These are phyloP conservation scores for Heliconius melpomene DNA, from an alignment of 1,140 invertebrate species.

Conservation along the genomic window DNA sequence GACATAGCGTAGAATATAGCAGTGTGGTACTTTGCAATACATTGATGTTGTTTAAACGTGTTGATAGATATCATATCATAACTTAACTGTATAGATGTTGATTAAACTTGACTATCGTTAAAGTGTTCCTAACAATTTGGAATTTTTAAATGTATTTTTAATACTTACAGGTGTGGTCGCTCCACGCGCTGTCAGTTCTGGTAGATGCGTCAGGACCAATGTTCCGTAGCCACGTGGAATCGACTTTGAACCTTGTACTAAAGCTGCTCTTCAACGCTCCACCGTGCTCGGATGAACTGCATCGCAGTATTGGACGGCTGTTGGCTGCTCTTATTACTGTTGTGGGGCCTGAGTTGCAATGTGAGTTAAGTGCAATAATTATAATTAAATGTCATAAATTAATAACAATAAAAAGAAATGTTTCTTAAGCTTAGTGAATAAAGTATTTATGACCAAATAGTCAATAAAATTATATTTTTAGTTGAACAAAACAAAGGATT, in stretches of 20 bases:
- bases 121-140: conserved; percentile 25
- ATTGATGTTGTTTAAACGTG: too few species aligned
- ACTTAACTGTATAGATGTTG: too few species aligned
- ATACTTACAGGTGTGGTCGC: conserved; percentile 92
- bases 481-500: too few species aligned
- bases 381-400: neutral
- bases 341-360: conserved; percentile 98
- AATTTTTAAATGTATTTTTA: too few species aligned
- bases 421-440: too few species aligned
- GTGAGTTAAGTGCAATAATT: conserved; percentile 60
- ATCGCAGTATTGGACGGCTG: conserved; percentile 95
- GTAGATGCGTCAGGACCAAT: conserved; percentile 99
- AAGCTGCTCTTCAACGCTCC: conserved; percentile 95
- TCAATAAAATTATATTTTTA: too few species aligned
- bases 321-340: conserved; percentile 97
- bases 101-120: too few species aligned
- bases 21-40: too few species aligned
- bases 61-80: too few species aligned
- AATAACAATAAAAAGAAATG: too few species aligned
- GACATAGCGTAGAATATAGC: too few species aligned
- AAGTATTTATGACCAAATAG: too few species aligned
- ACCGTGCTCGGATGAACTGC: conserved; percentile 94
- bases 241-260: conserved; percentile 92
- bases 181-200: conserved; percentile 96
- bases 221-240: conserved; percentile 98